Evolutionary conservation across 2,888 invertebrate species (phyloP).

Genomic region (Apotomis turbidana): DNA sequence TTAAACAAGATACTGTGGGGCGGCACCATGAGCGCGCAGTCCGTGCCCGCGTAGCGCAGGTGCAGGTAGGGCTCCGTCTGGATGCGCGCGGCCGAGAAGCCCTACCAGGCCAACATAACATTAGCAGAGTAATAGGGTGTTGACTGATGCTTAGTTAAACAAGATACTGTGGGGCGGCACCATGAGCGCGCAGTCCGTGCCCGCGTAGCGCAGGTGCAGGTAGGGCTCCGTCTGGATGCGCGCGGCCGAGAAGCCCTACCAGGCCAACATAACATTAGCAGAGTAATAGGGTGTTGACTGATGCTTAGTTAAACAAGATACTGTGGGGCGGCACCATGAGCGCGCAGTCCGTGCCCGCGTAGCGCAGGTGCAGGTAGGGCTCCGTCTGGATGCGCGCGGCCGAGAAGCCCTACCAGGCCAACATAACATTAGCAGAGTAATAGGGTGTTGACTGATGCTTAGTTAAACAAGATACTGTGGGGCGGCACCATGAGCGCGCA

Average conservation of each 20-base stretch:
- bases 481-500: slow-evolving; percentile 95
- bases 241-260: slow-evolving; percentile 85
- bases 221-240: slow-evolving; percentile 90
- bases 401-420: slow-evolving; percentile 82
- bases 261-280: slow-evolving; percentile 11
- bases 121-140: too few relatives aligned
- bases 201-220: slow-evolving; percentile 94
- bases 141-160: too few relatives aligned
- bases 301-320: too few relatives aligned
- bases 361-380: slow-evolving; percentile 94
- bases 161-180: slow-evolving; percentile 77
- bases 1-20: slow-evolving; percentile 53
- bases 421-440: neutral
- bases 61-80: slow-evolving; percentile 92
- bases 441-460: neutral
- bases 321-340: slow-evolving; percentile 89
- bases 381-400: slow-evolving; percentile 88
- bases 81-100: slow-evolving; percentile 86
- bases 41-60: slow-evolving; percentile 93
- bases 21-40: slow-evolving; percentile 96
- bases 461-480: too few relatives aligned
- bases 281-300: neutral
- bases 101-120: slow-evolving; percentile 69
- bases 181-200: too few relatives aligned
- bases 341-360: too few relatives aligned